A percentile compares a stretch with the other conserved stretches of the same genome.
phyloP scores from a whole-genome alignment of 2,888 invertebrate genomes.

The Macrophya alboannulata region DNA sequence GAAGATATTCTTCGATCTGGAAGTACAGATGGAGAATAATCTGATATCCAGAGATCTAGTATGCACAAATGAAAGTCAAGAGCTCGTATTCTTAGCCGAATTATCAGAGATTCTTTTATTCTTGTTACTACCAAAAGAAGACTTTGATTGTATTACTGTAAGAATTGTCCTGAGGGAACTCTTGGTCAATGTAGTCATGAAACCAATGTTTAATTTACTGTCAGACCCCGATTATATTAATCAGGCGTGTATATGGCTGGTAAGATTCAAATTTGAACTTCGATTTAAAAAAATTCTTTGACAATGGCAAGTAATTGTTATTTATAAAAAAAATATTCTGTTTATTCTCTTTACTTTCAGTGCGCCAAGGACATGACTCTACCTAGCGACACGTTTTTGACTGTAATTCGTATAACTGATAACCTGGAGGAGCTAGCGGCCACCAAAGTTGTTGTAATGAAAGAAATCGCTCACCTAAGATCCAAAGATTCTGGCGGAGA shows the following conservation, averaged over 20 bases:
- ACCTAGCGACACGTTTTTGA: constrained; percentile 92
- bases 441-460: constrained; percentile 89
- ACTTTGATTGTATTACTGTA: constrained; percentile 92
- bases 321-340: not conserved
- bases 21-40: constrained; percentile 92
- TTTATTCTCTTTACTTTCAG: constrained; percentile 81
- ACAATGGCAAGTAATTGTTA: not conserved
- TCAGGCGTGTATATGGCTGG: constrained; percentile 93
- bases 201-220: constrained; percentile 87
- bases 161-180: constrained; percentile 90
- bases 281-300: not conserved
- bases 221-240: constrained; percentile 97
- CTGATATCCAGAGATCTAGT: constrained; percentile 90
- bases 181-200: constrained; percentile 87
- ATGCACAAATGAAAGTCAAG: constrained; percentile 86
- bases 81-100: constrained; percentile 90
- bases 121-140: constrained; percentile 90
- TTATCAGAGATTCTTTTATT: constrained; percentile 92
- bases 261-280: constrained; percentile 80
- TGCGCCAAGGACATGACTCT: constrained; percentile 89
- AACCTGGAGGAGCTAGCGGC: constrained; percentile 92
- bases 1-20: constrained; percentile 94
- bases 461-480: constrained; percentile 91
- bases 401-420: constrained; percentile 90
- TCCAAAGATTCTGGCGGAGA: constrained; percentile 94